Conservation (phyloP, 2,797 vertebrate genomes). For the Scolopax rusticola region DNA sequence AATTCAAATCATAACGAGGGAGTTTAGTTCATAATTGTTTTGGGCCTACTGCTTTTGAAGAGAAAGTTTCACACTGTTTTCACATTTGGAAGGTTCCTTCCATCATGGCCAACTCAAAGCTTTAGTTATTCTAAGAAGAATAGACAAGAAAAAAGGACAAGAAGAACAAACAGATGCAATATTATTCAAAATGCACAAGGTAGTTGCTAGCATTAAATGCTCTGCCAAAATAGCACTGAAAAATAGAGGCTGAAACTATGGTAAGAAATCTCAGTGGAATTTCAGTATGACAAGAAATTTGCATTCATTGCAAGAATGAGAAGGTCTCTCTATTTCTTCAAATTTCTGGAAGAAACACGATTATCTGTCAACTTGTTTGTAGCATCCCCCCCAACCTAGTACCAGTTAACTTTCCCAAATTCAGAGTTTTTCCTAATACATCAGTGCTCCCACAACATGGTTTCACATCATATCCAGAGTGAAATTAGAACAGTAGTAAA, state of each 20-base stretch:
- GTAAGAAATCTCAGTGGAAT: background rate
- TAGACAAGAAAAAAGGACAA: background rate
- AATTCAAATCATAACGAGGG: background rate
- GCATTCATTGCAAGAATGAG: background rate
- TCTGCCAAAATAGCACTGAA: conserved; percentile 11
- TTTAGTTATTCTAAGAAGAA: background rate
- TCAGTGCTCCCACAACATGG: background rate
- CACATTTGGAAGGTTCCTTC: background rate
- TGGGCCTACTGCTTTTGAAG: background rate
- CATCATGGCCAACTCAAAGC: background rate
- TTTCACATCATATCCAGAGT: background rate
- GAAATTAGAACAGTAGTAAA: background rate
- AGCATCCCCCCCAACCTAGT: background rate
- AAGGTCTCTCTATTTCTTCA: background rate
- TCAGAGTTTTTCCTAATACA: background rate
- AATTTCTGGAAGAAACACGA: background rate
- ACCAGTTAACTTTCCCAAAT: background rate
- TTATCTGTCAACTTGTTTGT: background rate
- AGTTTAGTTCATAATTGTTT: background rate
- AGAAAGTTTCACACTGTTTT: background rate
- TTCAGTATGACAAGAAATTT: conserved; percentile 15
- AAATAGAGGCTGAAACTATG: background rate
- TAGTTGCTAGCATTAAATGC: background rate
- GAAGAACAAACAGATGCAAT: background rate
- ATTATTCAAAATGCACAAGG: background rate